Percentiles rank a stretch among this genome's conserved stretches.
These are phyloP conservation scores for Arge pagana DNA, from an alignment of 2,888 invertebrate species.

Conservation along the genomic window DNA sequence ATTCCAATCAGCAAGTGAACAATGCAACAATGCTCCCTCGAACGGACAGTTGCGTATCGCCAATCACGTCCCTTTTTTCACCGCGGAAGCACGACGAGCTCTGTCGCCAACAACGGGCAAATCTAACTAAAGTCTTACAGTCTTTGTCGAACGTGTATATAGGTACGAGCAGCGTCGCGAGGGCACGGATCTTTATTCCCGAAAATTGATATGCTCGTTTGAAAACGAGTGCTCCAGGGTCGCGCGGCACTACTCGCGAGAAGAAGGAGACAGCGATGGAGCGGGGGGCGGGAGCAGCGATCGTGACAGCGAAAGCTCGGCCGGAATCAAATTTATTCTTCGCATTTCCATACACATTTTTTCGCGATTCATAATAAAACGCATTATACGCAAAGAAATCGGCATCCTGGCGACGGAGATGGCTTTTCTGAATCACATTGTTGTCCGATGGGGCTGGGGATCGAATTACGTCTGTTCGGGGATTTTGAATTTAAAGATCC, in stretches of 20 bases:
- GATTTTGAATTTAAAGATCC: slow-evolving; percentile 14
- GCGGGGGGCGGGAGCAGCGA: background rate
- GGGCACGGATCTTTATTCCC: too few relatives aligned
- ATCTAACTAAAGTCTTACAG: slow-evolving; percentile 2
- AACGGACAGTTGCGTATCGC: slow-evolving; percentile 9
- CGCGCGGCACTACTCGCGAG: too few relatives aligned
- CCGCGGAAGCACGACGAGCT: slow-evolving; percentile 11
- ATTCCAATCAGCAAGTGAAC: slow-evolving; percentile 53
- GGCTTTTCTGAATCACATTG: slow-evolving; percentile 29
- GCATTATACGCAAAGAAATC: slow-evolving; percentile 30
- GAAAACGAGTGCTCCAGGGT: too few relatives aligned
- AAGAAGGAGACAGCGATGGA: too few relatives aligned
- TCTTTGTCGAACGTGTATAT: too few relatives aligned
- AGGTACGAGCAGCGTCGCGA: too few relatives aligned
- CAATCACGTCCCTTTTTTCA: slow-evolving; percentile 23
- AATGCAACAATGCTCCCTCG: slow-evolving; percentile 45
- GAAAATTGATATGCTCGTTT: too few relatives aligned
- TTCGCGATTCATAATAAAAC: slow-evolving; percentile 39
- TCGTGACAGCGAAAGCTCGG: too few relatives aligned
- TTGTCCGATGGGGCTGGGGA: slow-evolving; percentile 18
- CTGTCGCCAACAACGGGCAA: background rate
- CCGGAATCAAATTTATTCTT: slow-evolving; percentile 31
- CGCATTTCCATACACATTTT: slow-evolving; percentile 33
- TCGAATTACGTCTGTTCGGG: slow-evolving; percentile 16
- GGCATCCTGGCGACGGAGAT: slow-evolving; percentile 24